Evolutionary conservation across 2,888 invertebrate genomes (phyloP), one percentile per base, ranked within the genome.

Genomic region (Anarsia innoxiella): DNA sequence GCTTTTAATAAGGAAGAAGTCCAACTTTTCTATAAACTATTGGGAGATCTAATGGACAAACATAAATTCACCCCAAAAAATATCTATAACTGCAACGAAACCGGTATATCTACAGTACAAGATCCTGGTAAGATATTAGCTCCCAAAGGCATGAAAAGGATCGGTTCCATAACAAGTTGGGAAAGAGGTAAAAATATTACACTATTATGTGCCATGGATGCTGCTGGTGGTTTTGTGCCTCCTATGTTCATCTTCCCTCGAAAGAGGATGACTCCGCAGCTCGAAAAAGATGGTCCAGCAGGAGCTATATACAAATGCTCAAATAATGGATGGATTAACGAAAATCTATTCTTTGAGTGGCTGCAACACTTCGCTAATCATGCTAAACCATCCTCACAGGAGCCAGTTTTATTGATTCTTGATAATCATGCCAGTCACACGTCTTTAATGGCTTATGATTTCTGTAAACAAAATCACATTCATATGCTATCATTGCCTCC

Each of bases 51-150:
- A 12, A 42, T 45, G 42, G 14, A 26, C 29, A 52, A 51, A 35
- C 33, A 51, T 32, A 51, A 33, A 48, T 59, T 62, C 33, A 0
- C 40, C 3, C 39, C 42, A n/a, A 53, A 53, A 44, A 55, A 59
- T 29, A 63, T 59, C 16, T 78, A 56, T 44, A 80, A 77, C 45
- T 51, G 60, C 31, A 74, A 78, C 36, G 75, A 79, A 58, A 77
- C 68, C 1, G 70, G 69, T 0, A 64, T 78, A 30, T 49, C 66
- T 1, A 67, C 66, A 0, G 75, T 77, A 0, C 72, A 72, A 51
- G 44, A 45, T 1, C 65, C 71, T 1, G 64, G 46, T 25, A 70
- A 64, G 58, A 56, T 77, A n/a, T 37, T 70, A 19, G 66, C 66
- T 26, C 33, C 52, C 28, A 74, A 65, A 56, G 73, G 66, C 36